phyloP scores from a whole-genome alignment of 2,797 vertebrate genomes.

The Danionella dracula region DNA sequence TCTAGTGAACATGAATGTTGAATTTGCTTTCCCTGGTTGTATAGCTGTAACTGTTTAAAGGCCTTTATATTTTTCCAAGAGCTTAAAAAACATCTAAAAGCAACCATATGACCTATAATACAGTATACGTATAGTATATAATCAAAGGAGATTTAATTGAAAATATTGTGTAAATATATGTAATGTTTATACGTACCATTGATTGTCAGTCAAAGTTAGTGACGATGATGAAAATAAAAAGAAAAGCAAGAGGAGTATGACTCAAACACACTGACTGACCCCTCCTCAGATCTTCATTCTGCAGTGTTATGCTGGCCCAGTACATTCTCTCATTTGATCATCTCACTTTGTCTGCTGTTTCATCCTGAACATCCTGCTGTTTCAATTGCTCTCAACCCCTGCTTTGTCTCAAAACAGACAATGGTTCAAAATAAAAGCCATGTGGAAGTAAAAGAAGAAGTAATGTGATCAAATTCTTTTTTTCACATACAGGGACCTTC shows the following conservation, averaged over 20 bases:
- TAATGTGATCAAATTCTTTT: too few relatives aligned
- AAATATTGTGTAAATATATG: too few relatives aligned
- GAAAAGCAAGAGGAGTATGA: slow-evolving; percentile 60
- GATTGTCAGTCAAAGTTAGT: neutral
- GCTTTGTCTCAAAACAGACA: slow-evolving; percentile 57
- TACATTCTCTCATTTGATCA: slow-evolving; percentile 24
- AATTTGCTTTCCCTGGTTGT: too few relatives aligned
- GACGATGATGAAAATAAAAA: slow-evolving; percentile 63
- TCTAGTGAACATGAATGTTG: too few relatives aligned
- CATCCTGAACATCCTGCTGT: slow-evolving; percentile 47
- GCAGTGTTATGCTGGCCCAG: slow-evolving; percentile 54
- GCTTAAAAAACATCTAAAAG: too few relatives aligned
- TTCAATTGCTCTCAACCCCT: slow-evolving; percentile 49
- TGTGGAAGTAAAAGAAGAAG: slow-evolving; percentile 56
- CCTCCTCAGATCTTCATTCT: slow-evolving; percentile 55
- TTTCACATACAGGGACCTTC: too few relatives aligned
- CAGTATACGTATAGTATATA: too few relatives aligned
- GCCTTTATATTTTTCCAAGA: too few relatives aligned
- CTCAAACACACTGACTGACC: slow-evolving; percentile 55
- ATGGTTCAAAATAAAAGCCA: slow-evolving; percentile 65
- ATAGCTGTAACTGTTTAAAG: too few relatives aligned
- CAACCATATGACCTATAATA: too few relatives aligned
- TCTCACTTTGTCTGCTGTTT: slow-evolving; percentile 37
- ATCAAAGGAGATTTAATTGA: too few relatives aligned
- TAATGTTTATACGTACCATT: too few relatives aligned